Percentiles rank a stretch among this genome's conserved stretches.
Evolutionary conservation across 2,797 vertebrate species (phyloP).

Genomic region (Hipposideros larvatus): DNA sequence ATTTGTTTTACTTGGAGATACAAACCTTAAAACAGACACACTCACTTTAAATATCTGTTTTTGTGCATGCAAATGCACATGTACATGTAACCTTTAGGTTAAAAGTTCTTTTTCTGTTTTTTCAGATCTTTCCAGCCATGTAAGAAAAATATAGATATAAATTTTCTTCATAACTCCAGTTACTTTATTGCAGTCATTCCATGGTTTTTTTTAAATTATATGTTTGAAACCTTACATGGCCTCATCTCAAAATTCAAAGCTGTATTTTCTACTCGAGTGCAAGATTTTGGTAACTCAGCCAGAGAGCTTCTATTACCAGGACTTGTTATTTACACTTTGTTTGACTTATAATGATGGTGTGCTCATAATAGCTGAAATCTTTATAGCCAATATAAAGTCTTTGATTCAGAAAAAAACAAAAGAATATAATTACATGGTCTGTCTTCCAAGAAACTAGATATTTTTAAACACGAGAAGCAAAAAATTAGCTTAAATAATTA

Average conservation of each 20-base stretch:
- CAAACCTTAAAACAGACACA: no score
- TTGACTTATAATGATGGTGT: constrained; percentile 63
- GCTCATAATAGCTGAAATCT: constrained; percentile 11
- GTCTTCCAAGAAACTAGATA: constrained; percentile 75
- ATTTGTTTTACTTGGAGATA: neutral
- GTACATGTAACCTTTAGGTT: neutral
- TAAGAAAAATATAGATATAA: neutral
- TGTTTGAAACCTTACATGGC: neutral
- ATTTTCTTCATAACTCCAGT: neutral
- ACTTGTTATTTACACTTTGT: constrained; percentile 64
- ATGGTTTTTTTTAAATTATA: constrained; percentile 7
- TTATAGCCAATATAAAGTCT: neutral
- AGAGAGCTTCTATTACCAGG: neutral
- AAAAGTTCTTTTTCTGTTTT: neutral
- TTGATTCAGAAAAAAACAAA: constrained; percentile 33
- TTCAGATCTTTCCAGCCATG: neutral
- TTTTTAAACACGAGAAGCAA: constrained; percentile 73
- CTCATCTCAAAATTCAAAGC: constrained; percentile 43
- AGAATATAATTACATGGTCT: constrained; percentile 63
- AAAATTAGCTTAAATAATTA: constrained; percentile 82
- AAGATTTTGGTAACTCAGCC: neutral
- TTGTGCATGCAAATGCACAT: no score
- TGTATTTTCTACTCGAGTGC: constrained; percentile 17
- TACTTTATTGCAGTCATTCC: neutral
- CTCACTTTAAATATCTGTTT: neutral